Base-by-base conservation (phyloP, 2,888 invertebrate species). In the Sisyra nigra region DNA sequence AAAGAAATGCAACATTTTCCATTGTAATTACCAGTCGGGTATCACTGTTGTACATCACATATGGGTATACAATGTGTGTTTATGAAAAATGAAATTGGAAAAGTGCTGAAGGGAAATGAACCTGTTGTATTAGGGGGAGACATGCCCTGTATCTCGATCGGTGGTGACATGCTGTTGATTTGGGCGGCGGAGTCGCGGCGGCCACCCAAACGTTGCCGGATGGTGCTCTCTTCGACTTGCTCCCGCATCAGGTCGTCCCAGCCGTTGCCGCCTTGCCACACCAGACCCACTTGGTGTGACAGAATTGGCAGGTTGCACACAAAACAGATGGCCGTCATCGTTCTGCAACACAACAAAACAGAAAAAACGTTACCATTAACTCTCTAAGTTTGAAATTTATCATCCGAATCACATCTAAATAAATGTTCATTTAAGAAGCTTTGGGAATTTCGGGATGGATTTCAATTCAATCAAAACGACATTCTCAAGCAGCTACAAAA, bases 271-370 rank as follows among this genome's bases (percentile, higher is more conserved):
- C 89, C 89, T 57, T 87, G 86, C 89, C 91, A 91, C 61, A 88
- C 83, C 64, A 91, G 68, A 40, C 88, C 89, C 57, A 89, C 88
- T 75, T 92, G 92, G 67, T 92, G 89, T 51, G 86, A 88, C 63
- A 91, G 74, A 62, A 92, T 91, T 55, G 92, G 91, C 59, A 91
- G 74, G 68, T 92, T 91, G 82, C 92, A 92, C 56, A 92, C 89
- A 72, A 92, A 92, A 71, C 92, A 92, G 71, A 88, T 81, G 63
- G 88, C 83, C 59, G 87, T 84, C 87, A 88, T 87, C 62, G 83
- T 87, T 80, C 88, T 88, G 78, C 31, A 54, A 61, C n/a, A 55
- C 45, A 46, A 33, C 9, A 33, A 30, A 33, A 33, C 33, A 33
- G 33, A 33, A 33, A 13, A 13, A 33, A 33, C 6, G 14, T 33